Percentiles rank a stretch among this genome's conserved stretches.
These are phyloP conservation scores for Clusia tigrina DNA, from an alignment of 2,888 invertebrate species.

Conservation along the genomic window DNA sequence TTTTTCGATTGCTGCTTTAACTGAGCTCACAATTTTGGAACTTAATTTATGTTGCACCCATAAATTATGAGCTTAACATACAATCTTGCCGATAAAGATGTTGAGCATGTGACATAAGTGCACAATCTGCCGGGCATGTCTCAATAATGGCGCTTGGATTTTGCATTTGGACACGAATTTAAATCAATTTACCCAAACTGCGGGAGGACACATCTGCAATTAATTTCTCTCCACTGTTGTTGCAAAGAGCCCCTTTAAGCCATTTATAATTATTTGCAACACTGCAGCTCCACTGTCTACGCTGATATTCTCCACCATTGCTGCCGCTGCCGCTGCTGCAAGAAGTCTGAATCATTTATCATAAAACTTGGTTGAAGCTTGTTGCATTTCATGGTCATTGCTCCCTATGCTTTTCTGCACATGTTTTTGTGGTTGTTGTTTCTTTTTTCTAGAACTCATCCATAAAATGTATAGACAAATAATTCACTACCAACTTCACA, in stretches of 20 bases:
- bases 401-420: neutral
- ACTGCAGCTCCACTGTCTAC: neutral
- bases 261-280: neutral
- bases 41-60: neutral
- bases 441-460: neutral
- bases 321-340: neutral
- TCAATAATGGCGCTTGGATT: no score
- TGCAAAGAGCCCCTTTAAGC: neutral
- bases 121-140: no score
- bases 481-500: neutral
- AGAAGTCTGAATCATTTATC: neutral
- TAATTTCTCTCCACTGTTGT: no score
- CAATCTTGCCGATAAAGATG: no score
- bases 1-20: neutral
- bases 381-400: conserved; percentile 32
- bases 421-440: conserved; percentile 14
- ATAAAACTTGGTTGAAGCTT: conserved; percentile 17
- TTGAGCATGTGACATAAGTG: no score
- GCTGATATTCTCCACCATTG: neutral
- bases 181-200: no score
- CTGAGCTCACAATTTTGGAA: neutral
- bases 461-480: conserved; percentile 7
- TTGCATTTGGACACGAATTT: no score
- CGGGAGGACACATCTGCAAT: no score
- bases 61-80: neutral